Evolutionary conservation across 2,113 vertebrate genomes (phyloP).

Genomic region (Protomyctophum bolini): DNA sequence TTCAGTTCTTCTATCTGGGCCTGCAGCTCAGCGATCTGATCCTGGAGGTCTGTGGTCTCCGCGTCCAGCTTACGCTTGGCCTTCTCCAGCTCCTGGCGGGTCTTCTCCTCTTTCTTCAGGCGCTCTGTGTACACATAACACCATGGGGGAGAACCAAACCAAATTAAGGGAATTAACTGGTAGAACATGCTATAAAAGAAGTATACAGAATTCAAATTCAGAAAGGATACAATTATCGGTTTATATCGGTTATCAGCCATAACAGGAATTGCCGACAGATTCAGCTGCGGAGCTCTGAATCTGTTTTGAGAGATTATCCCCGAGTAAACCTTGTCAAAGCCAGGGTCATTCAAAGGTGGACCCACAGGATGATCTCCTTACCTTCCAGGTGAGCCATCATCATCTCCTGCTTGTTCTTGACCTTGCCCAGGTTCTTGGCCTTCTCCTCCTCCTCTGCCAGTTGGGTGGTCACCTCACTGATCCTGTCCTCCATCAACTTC

Average conservation of each 20-base stretch:
- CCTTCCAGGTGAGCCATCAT: slow-evolving; percentile 98
- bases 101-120: slow-evolving; percentile 98
- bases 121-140: slow-evolving; percentile 80
- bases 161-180: neutral
- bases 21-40: slow-evolving; percentile 96
- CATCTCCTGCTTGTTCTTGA: slow-evolving; percentile 98
- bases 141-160: neutral
- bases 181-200: neutral
- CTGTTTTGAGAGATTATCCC: too few species aligned
- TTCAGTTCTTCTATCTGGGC: slow-evolving; percentile 96
- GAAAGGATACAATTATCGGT: too few species aligned
- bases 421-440: slow-evolving; percentile 93
- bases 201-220: neutral
- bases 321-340: too few species aligned
- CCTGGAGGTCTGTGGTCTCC: slow-evolving; percentile 94
- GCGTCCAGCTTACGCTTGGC: slow-evolving; percentile 95
- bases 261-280: too few species aligned
- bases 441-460: slow-evolving; percentile 98
- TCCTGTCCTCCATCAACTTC: slow-evolving; percentile 93
- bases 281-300: too few species aligned
- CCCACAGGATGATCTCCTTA: slow-evolving; percentile 57
- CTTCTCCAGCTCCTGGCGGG: slow-evolving; percentile 95
- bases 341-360: too few species aligned
- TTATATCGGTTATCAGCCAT: too few species aligned
- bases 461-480: slow-evolving; percentile 90